Evolutionary conservation across 2,888 invertebrate species (phyloP).

Genomic region (Steinernema carpocapsae): DNA sequence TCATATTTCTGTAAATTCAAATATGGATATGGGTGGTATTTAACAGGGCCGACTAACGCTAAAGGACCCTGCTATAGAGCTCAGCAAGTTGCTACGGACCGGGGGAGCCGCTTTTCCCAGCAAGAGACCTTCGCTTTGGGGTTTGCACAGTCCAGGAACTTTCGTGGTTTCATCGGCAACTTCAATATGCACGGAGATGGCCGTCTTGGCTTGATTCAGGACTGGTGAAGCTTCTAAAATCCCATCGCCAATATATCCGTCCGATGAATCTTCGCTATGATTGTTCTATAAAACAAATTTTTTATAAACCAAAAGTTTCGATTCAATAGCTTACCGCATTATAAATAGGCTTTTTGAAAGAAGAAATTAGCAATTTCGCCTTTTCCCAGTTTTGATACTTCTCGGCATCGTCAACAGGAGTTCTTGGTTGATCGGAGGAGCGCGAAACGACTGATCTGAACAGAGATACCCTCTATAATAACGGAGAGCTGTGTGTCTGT

Average conservation of each 20-base stretch:
- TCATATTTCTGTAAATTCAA: not conserved
- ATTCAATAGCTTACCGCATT: not conserved
- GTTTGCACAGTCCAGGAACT: not conserved
- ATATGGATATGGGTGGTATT: not conserved
- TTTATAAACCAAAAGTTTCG: not conserved
- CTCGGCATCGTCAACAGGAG: not conserved
- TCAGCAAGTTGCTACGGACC: not conserved
- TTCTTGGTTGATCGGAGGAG: not conserved
- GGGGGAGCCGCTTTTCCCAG: not conserved
- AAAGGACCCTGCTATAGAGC: slow-evolving; percentile 3
- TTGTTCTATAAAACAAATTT: not conserved
- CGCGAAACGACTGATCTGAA: not conserved
- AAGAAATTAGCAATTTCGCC: not conserved
- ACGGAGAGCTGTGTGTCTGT: too few relatives aligned
- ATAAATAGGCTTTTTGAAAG: not conserved
- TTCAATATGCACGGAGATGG: not conserved
- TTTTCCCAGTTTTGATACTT: slow-evolving; percentile 31
- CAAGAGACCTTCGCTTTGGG: not conserved
- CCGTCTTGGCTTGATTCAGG: not conserved
- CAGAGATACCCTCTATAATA: too few relatives aligned
- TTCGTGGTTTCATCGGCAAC: not conserved
- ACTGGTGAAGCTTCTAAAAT: not conserved
- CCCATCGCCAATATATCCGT: not conserved
- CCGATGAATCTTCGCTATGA: not conserved
- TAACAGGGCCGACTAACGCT: not conserved